These are phyloP conservation scores for Halichoerus grypus DNA, from an alignment of 2,113 vertebrate species.

Conservation along the genomic window DNA sequence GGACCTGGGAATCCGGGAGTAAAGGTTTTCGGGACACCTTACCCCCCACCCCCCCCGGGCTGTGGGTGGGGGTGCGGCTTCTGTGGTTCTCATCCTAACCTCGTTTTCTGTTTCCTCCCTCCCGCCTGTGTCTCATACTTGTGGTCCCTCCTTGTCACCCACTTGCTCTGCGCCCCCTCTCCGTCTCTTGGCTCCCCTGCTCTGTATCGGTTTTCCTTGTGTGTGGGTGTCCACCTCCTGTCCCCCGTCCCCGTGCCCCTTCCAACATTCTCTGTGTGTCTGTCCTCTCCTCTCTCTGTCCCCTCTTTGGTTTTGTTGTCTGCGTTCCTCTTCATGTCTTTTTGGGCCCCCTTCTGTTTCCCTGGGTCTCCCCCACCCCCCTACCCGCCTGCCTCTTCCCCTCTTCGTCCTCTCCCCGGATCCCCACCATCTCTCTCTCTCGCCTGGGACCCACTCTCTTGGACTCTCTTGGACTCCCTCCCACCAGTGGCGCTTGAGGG, in stretches of 20 bases:
- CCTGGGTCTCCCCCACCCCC: too few species aligned
- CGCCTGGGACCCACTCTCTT: fast-evolving
- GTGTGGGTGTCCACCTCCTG: background rate
- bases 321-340: background rate
- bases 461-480: background rate
- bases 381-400: background rate
- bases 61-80: background rate
- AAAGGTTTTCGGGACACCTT: fast-evolving
- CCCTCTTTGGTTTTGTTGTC: background rate
- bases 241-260: fast-evolving
- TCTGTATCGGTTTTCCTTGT: background rate
- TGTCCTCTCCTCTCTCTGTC: background rate
- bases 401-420: fast-evolving
- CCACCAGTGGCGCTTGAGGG: slow-evolving; percentile 80
- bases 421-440: fast-evolving
- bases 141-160: background rate
- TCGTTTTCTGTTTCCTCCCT: background rate
- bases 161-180: fast-evolving
- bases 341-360: fast-evolving
- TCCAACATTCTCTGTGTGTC: background rate
- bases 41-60: fast-evolving
- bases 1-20: background rate
- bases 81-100: background rate
- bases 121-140: fast-evolving
- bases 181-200: too few species aligned